Base-by-base conservation (phyloP, 1,140 invertebrate genomes). In the Ceratosolen fusciceps region DNA sequence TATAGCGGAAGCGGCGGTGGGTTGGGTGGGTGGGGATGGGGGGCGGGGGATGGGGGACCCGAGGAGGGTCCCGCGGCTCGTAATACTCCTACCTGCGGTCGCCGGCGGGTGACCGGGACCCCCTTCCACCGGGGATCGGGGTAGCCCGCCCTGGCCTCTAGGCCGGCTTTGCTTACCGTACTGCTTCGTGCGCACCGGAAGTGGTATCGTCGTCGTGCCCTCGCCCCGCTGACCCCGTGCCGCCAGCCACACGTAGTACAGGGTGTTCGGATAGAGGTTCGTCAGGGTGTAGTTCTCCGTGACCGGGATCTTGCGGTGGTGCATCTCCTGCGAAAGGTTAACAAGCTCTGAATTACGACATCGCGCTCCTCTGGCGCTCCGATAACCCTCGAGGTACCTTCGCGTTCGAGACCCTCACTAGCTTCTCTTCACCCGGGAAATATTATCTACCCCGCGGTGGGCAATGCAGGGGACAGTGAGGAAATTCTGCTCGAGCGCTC, bases 191-290 rank as follows among this genome's bases (percentile, higher is more conserved):
- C 96, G 93, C 65, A 98, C 96, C 76, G 96, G 96, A 83, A 98
- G 95, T 0, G 96, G 96, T n/a, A 97, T 96, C 8, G 97, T 98
- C 34, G 96, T 95, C 7, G 98, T 97, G 16, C 98, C 98, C 89
- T 99, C 97, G 4, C 98, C 98, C 49, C 96, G 92, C 81, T 96
- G 94, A 3, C 96, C 98, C 79, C 96, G 93, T 24, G 98, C 98
- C 3, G 97, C 96, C 80, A 99, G 91, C 96, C 97, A 98, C 80
- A 99, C 95, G 90, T 97, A 97, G 91, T 99, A 99, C 52, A 98
- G 89, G 4, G 98, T 98, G 91, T 99, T 98, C 9, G 98, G 98
- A 85, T 98, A 98, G 0, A 99, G 92, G 47, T 95, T 95, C 70
- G 93, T 95, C 77, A 99, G 90, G 0, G 94, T 96, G 91, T 97